A percentile compares a stretch with the other conserved stretches of the same genome.
phyloP scores from a whole-genome alignment of 2,113 vertebrate species.

The Podarcis raffonei region DNA sequence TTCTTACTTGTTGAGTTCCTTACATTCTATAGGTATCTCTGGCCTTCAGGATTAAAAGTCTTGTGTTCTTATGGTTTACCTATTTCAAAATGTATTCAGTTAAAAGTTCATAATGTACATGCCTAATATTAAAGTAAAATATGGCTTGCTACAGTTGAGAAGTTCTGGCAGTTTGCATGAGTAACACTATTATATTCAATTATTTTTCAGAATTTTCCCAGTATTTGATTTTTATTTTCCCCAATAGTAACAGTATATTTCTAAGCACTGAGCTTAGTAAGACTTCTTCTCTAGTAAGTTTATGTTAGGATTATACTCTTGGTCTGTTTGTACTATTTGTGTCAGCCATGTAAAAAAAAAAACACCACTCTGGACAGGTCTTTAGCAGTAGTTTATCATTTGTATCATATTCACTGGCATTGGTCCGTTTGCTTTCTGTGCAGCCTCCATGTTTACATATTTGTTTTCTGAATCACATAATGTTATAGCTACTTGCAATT shows the following conservation, averaged over 20 bases:
- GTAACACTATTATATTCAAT: not conserved
- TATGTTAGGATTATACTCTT: not conserved
- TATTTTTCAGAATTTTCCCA: not conserved
- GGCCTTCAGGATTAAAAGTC: not conserved
- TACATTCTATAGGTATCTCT: constrained; percentile 3
- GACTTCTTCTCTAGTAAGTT: not conserved
- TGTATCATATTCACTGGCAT: not conserved
- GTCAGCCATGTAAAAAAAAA: not conserved
- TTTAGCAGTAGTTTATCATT: constrained; percentile 19
- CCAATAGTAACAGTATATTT: not conserved
- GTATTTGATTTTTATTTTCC: constrained; percentile 1
- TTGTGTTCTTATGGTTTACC: not conserved
- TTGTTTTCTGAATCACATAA: constrained; percentile 53
- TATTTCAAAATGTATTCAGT: constrained; percentile 24
- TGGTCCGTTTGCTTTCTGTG: constrained; percentile 41
- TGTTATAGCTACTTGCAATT: constrained; percentile 56
- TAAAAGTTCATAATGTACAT: not conserved
- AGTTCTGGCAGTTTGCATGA: constrained; percentile 9
- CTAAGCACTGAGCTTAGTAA: not conserved
- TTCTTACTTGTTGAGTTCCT: constrained; percentile 28
- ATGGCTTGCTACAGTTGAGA: not conserved
- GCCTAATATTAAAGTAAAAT: constrained; percentile 2
- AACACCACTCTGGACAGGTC: not conserved
- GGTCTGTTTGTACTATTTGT: constrained; percentile 1
- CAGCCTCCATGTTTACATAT: constrained; percentile 62